phyloP scores from a whole-genome alignment of 92 coral and sea anemone genomes.

The Phenganax marumi region DNA sequence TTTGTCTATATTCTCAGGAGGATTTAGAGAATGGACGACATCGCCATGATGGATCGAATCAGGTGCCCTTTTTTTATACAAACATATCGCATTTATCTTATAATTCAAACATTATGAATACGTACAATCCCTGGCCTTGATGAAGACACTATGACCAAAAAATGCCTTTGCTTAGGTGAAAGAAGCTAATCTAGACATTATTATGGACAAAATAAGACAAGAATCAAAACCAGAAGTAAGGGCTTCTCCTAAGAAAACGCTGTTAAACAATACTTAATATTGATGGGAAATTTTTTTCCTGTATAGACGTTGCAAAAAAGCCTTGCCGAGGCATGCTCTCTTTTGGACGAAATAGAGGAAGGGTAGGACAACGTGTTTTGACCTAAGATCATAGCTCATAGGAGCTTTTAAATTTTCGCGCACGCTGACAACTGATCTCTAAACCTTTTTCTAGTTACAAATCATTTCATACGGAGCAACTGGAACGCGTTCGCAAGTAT shows the following conservation, averaged over 20 bases:
- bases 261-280: background rate
- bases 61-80: slow-evolving; percentile 45
- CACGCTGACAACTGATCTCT: background rate
- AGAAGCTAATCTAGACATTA: slow-evolving; percentile 92
- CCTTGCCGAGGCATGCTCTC: slow-evolving; percentile 65
- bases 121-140: background rate
- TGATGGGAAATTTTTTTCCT: background rate
- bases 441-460: slow-evolving; percentile 58
- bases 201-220: slow-evolving; percentile 97
- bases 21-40: slow-evolving; percentile 83
- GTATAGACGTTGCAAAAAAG: slow-evolving; percentile 40
- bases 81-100: background rate
- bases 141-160: background rate
- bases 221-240: slow-evolving; percentile 78
- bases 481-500: slow-evolving; percentile 75
- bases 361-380: slow-evolving; percentile 39
- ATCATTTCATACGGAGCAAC: slow-evolving; percentile 74
- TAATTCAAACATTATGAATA: background rate
- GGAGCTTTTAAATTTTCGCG: background rate
- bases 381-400: background rate
- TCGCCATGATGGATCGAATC: slow-evolving; percentile 90
- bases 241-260: background rate
- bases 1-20: slow-evolving; percentile 62
- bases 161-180: slow-evolving; percentile 62
- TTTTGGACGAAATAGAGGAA: slow-evolving; percentile 65